Conservation (phyloP, 1,140 invertebrate genomes). For the Adelges cooleyi region DNA sequence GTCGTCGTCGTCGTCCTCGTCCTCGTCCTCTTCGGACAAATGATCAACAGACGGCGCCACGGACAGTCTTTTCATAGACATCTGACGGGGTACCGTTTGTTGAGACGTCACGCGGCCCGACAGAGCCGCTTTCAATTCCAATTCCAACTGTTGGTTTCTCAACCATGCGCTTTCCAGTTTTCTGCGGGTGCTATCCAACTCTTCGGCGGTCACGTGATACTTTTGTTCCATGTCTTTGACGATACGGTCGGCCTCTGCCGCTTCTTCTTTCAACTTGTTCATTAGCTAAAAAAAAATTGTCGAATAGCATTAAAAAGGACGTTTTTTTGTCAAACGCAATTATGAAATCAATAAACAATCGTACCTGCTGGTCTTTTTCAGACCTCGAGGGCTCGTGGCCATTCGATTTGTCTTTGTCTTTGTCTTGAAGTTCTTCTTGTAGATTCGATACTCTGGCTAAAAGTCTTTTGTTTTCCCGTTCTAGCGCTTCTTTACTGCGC, state of each 20-base stretch:
- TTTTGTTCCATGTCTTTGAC: constrained; percentile 69
- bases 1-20: constrained; percentile 25
- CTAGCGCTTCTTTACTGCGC: constrained; percentile 70
- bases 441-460: constrained; percentile 61
- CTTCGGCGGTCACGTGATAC: constrained; percentile 57
- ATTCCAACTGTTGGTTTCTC: constrained; percentile 61
- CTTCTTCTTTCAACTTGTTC: constrained; percentile 55
- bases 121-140: constrained; percentile 41
- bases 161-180: constrained; percentile 68
- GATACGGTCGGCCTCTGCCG: constrained; percentile 58
- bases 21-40: constrained; percentile 27
- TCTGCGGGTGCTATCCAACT: constrained; percentile 59
- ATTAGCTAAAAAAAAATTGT: constrained; percentile 32
- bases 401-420: constrained; percentile 43
- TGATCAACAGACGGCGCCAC: constrained; percentile 30
- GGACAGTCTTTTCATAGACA: constrained; percentile 34
- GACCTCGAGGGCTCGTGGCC: constrained; percentile 1
- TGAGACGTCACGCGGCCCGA: constrained; percentile 30
- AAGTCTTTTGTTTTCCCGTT: constrained; percentile 73
- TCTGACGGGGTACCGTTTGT: constrained; percentile 32
- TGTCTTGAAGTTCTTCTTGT: constrained; percentile 57
- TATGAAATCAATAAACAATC: no score
- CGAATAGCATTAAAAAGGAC: no score
- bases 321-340: no score
- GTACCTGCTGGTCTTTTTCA: constrained; percentile 11